Percentiles rank a stretch among this genome's conserved stretches.
These are phyloP conservation scores for Seriola rivoliana DNA, from an alignment of 2,113 vertebrate species.

Conservation along the genomic window DNA sequence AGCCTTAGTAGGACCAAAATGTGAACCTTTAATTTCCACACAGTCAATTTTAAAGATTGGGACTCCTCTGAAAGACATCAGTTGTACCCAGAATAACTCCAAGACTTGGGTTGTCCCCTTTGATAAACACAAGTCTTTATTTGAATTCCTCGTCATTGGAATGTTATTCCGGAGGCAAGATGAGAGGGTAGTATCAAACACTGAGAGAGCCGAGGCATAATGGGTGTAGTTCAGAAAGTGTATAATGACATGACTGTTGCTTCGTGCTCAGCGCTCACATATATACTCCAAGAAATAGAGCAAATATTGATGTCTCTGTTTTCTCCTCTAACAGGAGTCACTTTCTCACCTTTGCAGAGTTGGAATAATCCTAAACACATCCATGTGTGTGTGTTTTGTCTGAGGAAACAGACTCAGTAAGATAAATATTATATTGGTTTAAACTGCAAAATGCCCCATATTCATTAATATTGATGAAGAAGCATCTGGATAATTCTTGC, in stretches of 20 bases:
- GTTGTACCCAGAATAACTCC: conserved; percentile 75
- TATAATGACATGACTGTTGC: conserved; percentile 76
- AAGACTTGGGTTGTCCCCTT: conserved; percentile 57
- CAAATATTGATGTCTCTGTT: conserved; percentile 72
- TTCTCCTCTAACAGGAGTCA: conserved; percentile 55
- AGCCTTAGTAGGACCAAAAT: not conserved
- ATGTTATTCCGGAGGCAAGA: conserved; percentile 62
- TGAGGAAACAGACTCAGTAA: not conserved
- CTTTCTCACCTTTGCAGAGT: conserved; percentile 48
- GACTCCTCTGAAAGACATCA: conserved; percentile 59
- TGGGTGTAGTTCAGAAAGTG: conserved; percentile 62
- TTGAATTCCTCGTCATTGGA: conserved; percentile 65
- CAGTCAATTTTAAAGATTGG: conserved; percentile 26
- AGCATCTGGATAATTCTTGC: not conserved
- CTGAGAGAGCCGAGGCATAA: conserved; percentile 62
- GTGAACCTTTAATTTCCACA: conserved; percentile 33
- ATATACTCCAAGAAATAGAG: conserved; percentile 58
- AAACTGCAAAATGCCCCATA: not conserved
- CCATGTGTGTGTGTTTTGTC: not conserved
- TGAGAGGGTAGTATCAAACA: conserved; percentile 60
- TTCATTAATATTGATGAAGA: not conserved
- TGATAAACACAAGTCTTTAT: conserved; percentile 65
- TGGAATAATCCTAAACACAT: conserved; percentile 26
- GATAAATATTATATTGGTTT: not conserved
- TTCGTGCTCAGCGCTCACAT: conserved; percentile 12